Conservation (phyloP, 2,797 vertebrate genomes). For the Eulemur coronatus region DNA sequence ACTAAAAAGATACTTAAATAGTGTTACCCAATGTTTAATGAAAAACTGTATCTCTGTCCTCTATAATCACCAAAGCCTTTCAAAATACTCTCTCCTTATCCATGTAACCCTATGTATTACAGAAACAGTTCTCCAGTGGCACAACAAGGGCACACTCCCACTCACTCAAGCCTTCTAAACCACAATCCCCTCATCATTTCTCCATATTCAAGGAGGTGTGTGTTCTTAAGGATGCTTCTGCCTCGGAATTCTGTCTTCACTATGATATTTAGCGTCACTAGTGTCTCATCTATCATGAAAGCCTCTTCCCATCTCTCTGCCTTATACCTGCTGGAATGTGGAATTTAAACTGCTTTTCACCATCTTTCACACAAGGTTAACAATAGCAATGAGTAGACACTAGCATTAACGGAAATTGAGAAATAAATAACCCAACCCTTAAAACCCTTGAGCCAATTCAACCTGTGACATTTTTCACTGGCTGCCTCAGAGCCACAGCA, state of each 20-base stretch:
- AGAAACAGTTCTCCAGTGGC: neutral
- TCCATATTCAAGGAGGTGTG: neutral
- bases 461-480: neutral
- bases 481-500: neutral
- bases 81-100: neutral
- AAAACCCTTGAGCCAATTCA: neutral
- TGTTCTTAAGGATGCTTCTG: neutral
- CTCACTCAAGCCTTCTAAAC: neutral
- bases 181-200: neutral
- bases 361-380: rapidly evolving
- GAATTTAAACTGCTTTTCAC: too few species aligned
- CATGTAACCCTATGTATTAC: rapidly evolving
- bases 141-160: too few species aligned
- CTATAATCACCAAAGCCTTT: neutral
- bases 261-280: neutral
- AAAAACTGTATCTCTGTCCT: neutral
- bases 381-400: rapidly evolving
- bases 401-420: too few species aligned
- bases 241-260: neutral
- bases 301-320: neutral
- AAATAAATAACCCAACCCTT: too few species aligned
- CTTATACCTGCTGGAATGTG: neutral
- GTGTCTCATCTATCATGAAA: neutral
- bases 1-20: neutral
- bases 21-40: neutral